A percentile compares a stretch with the other conserved stretches of the same genome.
These are phyloP conservation scores for Drosophila siamana DNA, from an alignment of 2,888 invertebrate genomes.

Conservation along the genomic window DNA sequence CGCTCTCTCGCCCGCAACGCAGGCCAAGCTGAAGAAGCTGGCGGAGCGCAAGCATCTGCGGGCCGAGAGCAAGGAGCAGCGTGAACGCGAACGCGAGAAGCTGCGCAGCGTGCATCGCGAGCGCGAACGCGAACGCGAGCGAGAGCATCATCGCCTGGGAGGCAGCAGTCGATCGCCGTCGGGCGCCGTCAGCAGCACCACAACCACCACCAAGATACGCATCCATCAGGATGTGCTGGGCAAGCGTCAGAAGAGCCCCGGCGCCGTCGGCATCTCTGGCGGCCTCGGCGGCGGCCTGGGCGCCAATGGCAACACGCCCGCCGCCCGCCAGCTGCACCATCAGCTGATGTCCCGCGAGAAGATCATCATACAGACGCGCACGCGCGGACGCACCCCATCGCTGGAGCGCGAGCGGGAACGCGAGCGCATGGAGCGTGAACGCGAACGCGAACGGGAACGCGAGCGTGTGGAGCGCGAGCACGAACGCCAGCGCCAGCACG, in stretches of 20 bases:
- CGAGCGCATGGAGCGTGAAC: conserved; percentile 56
- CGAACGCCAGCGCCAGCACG: conserved; percentile 78
- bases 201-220: conserved; percentile 84
- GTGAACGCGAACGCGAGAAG: conserved; percentile 85
- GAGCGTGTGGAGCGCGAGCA: conserved; percentile 55
- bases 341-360: conserved; percentile 84
- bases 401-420: conserved; percentile 72
- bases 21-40: conserved; percentile 82
- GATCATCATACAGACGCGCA: conserved; percentile 84
- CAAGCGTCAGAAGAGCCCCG: conserved; percentile 87
- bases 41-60: conserved; percentile 83
- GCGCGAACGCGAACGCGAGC: conserved; percentile 85
- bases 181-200: conserved; percentile 52
- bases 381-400: conserved; percentile 84
- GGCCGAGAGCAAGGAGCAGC: conserved; percentile 83
- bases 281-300: conserved; percentile 33
- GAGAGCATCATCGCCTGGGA: conserved; percentile 84
- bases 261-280: conserved; percentile 25
- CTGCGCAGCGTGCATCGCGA: conserved; percentile 84
- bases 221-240: conserved; percentile 83
- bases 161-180: conserved; percentile 83
- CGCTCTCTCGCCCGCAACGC: conserved; percentile 81
- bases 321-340: conserved; percentile 85
- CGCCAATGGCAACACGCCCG: conserved; percentile 27
- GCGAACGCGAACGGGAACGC: conserved; percentile 62